Percentiles rank a stretch among this genome's conserved stretches.
phyloP scores from a whole-genome alignment of 2,888 invertebrate genomes.

The Aspidiotus destructor region DNA sequence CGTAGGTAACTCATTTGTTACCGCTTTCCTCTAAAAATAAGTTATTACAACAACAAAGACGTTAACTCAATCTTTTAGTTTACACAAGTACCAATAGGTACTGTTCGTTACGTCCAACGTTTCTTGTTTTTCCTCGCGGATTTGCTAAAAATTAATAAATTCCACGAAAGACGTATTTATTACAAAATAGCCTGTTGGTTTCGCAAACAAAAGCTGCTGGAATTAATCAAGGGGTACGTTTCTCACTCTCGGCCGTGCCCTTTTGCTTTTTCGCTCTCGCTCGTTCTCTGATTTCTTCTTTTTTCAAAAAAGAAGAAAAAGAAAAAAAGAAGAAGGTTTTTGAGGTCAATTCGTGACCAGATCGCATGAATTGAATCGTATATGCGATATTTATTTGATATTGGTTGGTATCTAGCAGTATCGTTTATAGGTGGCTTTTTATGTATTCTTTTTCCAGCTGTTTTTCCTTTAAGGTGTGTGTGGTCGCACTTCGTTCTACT shows the following conservation, averaged over 20 bases:
- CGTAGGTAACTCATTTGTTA: too few species aligned
- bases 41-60: too few species aligned
- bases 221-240: conserved; percentile 22
- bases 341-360: conserved; percentile 32
- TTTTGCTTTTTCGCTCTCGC: too few species aligned
- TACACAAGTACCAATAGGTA: too few species aligned
- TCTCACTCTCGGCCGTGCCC: background rate
- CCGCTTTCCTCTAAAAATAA: too few species aligned
- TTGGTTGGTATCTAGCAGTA: conserved; percentile 29
- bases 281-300: background rate
- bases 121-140: background rate
- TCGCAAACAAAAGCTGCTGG: conserved; percentile 27
- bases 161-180: conserved; percentile 11
- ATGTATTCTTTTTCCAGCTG: conserved; percentile 31
- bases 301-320: background rate
- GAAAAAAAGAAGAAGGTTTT: conserved; percentile 21
- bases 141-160: conserved; percentile 13
- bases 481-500: conserved; percentile 31
- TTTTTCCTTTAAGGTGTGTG: conserved; percentile 32
- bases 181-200: conserved; percentile 11
- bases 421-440: conserved; percentile 32
- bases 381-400: conserved; percentile 32
- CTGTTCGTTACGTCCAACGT: too few species aligned
- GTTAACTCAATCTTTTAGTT: too few species aligned
- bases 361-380: conserved; percentile 31